Base-by-base conservation (phyloP, 2,888 invertebrate genomes). In the Eulithis prunata region DNA sequence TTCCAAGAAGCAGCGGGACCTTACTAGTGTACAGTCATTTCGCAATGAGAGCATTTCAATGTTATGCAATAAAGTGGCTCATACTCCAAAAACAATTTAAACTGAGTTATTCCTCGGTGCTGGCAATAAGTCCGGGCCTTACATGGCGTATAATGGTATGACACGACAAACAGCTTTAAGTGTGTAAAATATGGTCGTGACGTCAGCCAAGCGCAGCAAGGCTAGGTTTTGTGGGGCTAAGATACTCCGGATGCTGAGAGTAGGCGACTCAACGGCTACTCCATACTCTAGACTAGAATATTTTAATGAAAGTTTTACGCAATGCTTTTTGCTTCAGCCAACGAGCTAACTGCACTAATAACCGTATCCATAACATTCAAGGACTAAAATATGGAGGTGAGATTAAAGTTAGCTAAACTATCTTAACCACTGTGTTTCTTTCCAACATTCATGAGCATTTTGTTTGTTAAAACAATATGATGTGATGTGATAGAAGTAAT, bases 111-210 rank as follows among this genome's bases (percentile, higher is more conserved):
- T 85, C 82, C 80, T 85, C 79, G 75, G 71, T 80, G 81, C 82
- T 84, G 87, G 91, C 89, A 88, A 85, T 91, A 92, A 92, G 90
- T 92, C 88, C 79, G 76, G 78, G 88, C 85, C 86, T 89, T 91
- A 92, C 91, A 91, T 87, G 87, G 83, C 89, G 89, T 90, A 92
- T 92, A 93, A 92, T 93, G 87, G 91, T 91, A 90, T 90, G 90
- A 92, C 91, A 90, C 91, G 91, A 91, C 93, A 92, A 92, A 91
- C 91, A 92, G 91, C 90, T 92, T 91, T 91, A 92, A 92, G 90
- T 90, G 90, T 90, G 87, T 92, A 89, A 93, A 91, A 88, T 92
- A 93, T 91, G 89, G 90, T 79, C 76, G 80, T 88, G 88, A 87
- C 88, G 89, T 88, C 88, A 89, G 85, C 88, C 87, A 86, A 88